Evolutionary conservation across 2,888 invertebrate genomes (phyloP).

Genomic region (Troglohyphantes excavatus): DNA sequence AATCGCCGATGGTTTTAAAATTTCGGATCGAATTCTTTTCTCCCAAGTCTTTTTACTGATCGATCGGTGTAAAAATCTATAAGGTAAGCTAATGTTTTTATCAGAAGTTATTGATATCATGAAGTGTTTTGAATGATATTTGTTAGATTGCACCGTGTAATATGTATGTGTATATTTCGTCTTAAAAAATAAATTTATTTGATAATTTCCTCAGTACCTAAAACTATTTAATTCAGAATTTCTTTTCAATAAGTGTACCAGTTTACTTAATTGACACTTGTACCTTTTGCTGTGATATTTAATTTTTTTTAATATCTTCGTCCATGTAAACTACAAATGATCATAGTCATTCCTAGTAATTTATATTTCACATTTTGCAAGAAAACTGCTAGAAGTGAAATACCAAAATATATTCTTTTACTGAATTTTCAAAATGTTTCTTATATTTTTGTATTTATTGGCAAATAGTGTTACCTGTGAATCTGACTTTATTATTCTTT

Average conservation of each 20-base stretch:
- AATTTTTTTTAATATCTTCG: background rate
- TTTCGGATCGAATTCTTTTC: background rate
- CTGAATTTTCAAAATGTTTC: no score
- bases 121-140: background rate
- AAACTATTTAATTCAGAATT: background rate
- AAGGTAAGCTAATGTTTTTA: slow-evolving; percentile 28
- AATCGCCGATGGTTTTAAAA: background rate
- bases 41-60: slow-evolving; percentile 14
- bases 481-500: no score
- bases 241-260: background rate
- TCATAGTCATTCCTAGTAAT: no score
- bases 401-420: no score
- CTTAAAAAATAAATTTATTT: background rate
- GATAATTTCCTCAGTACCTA: background rate
- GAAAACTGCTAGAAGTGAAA: no score
- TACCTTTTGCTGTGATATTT: background rate
- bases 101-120: background rate
- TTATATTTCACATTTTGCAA: no score
- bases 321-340: no score
- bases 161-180: background rate
- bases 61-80: slow-evolving; percentile 25
- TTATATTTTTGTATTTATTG: no score
- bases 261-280: background rate
- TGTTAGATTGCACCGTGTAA: background rate
- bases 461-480: no score